phyloP scores from a whole-genome alignment of 1,140 invertebrate species.

The Drosophila insularis region DNA sequence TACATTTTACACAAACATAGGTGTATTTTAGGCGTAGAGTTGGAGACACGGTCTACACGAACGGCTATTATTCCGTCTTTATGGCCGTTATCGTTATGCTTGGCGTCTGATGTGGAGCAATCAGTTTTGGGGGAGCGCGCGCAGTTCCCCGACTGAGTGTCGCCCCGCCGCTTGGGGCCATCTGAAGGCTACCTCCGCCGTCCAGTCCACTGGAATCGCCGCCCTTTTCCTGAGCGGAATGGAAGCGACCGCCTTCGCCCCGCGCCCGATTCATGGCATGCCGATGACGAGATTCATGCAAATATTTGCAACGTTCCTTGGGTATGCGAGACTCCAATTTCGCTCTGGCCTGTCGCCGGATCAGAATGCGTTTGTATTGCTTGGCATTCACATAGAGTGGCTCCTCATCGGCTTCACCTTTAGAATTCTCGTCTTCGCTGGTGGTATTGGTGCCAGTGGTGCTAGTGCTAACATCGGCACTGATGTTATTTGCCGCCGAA shows the following conservation, averaged over 20 bases:
- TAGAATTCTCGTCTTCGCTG: constrained; percentile 70
- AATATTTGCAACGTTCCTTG: constrained; percentile 98
- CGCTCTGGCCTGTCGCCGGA: constrained; percentile 93
- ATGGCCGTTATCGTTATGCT: constrained; percentile 81
- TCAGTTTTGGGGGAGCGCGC: constrained; percentile 70
- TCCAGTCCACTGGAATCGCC: constrained; percentile 59
- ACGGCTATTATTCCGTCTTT: constrained; percentile 55
- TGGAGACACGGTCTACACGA: neutral
- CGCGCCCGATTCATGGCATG: constrained; percentile 99
- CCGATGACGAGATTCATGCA: constrained; percentile 98
- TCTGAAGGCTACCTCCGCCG: constrained; percentile 36
- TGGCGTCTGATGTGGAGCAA: constrained; percentile 79
- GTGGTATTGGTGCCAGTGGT: constrained; percentile 71
- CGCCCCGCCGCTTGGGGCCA: constrained; percentile 45
- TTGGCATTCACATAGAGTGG: constrained; percentile 99
- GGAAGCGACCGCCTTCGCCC: constrained; percentile 98
- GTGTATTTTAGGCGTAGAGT: constrained; percentile 17
- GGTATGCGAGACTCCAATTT: constrained; percentile 97
- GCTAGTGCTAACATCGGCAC: constrained; percentile 62
- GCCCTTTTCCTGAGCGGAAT: constrained; percentile 85
- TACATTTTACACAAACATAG: neutral
- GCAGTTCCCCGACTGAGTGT: constrained; percentile 62
- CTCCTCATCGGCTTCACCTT: constrained; percentile 92
- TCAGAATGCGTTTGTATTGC: constrained; percentile 96
- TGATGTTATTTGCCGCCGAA: constrained; percentile 35